Evolutionary conservation across 2,113 vertebrate species (phyloP).

Genomic region (Hymenochirus boettgeri): DNA sequence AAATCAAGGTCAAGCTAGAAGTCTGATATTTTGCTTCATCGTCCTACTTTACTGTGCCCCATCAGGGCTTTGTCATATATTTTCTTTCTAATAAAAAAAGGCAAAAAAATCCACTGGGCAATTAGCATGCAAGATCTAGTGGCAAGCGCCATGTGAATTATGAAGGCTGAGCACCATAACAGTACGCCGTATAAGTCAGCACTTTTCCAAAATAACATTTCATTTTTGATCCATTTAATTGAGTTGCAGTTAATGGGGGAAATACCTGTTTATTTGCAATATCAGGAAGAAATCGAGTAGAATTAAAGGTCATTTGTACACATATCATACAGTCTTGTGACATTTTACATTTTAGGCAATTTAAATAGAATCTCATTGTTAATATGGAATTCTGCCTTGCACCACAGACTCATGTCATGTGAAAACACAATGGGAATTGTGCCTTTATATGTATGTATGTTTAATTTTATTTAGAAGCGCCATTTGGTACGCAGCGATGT

Average conservation of each 20-base stretch:
- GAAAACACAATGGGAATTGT: too few species aligned
- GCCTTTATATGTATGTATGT: too few species aligned
- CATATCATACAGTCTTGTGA: background rate
- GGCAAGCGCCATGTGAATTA: constrained; percentile 18
- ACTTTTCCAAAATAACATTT: constrained; percentile 20
- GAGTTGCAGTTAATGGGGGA: constrained; percentile 8
- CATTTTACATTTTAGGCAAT: constrained; percentile 8
- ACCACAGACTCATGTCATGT: too few species aligned
- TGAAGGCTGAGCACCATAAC: background rate
- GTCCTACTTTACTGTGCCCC: constrained; percentile 2
- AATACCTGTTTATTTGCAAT: constrained; percentile 16
- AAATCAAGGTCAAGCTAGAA: constrained; percentile 50
- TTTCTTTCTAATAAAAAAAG: background rate
- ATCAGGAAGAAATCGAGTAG: constrained; percentile 1
- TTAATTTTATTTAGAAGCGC: too few species aligned
- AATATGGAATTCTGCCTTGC: constrained; percentile 5
- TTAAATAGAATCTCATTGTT: background rate
- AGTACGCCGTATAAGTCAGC: constrained; percentile 18
- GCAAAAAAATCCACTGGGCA: constrained; percentile 5
- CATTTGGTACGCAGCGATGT: too few species aligned
- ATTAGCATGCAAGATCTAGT: constrained; percentile 18
- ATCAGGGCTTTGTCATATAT: constrained; percentile 19
- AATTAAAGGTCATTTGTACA: constrained; percentile 6
- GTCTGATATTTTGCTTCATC: background rate
- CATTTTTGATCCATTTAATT: constrained; percentile 19